These are phyloP conservation scores for Cremastinae sp. DNA, from an alignment of 2,888 invertebrate species.

Conservation along the genomic window DNA sequence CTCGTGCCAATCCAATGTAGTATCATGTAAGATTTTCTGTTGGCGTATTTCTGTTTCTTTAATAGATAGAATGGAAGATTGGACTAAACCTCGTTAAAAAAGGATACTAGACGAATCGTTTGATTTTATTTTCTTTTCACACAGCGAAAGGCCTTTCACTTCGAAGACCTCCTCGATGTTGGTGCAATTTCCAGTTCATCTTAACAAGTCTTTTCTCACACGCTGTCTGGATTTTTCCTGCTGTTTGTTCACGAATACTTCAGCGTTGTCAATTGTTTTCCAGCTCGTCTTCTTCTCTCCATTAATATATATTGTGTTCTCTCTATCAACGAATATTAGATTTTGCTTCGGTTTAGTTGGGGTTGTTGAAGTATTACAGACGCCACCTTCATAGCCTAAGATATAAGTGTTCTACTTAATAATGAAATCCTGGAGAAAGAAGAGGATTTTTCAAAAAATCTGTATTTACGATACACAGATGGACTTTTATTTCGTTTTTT, in stretches of 20 bases:
- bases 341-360: conserved; percentile 43
- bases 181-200: conserved; percentile 12
- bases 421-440: conserved; percentile 4
- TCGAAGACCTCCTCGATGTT: conserved; percentile 1
- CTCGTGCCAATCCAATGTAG: conserved; percentile 76
- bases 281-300: conserved; percentile 62
- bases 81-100: conserved; percentile 50
- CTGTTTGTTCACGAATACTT: conserved; percentile 39
- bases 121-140: conserved; percentile 47
- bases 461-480: conserved; percentile 16
- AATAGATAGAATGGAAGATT: conserved; percentile 70
- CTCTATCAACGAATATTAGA: conserved; percentile 61
- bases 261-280: conserved; percentile 69
- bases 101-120: conserved; percentile 31
- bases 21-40: conserved; percentile 74
- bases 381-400: conserved; percentile 34
- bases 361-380: conserved; percentile 28
- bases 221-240: conserved; percentile 24
- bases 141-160: background rate
- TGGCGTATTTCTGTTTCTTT: conserved; percentile 75
- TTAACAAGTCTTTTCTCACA: conserved; percentile 5
- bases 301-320: conserved; percentile 74
- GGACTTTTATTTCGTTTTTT: conserved; percentile 37
- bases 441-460: conserved; percentile 29
- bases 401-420: conserved; percentile 53